A percentile compares a stretch with the other conserved stretches of the same genome.
These are phyloP conservation scores for Pogonomyrmex californicus DNA, from an alignment of 1,140 invertebrate genomes.

Conservation along the genomic window DNA sequence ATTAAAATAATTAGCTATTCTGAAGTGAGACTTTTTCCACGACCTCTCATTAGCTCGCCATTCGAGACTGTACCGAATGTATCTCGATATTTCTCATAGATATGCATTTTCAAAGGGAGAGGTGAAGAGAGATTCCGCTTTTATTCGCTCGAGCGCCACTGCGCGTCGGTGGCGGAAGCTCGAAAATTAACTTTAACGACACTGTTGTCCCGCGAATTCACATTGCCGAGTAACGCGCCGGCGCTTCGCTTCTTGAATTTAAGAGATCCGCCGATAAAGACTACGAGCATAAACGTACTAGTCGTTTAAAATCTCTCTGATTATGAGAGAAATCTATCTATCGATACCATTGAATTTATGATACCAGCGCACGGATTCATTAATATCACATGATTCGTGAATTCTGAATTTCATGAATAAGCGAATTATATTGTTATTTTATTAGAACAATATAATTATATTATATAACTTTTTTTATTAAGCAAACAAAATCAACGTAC, in stretches of 20 bases:
- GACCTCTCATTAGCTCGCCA: constrained; percentile 12
- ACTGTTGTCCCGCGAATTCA: constrained; percentile 49
- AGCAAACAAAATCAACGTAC: too few species aligned
- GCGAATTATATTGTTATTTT: background rate
- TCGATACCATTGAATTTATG: too few species aligned
- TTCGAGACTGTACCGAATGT: background rate
- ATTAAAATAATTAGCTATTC: constrained; percentile 40
- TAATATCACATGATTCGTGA: background rate
- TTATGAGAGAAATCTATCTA: background rate
- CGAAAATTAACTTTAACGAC: constrained; percentile 46
- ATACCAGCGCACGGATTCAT: background rate
- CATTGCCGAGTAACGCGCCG: background rate
- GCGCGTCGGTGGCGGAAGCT: constrained; percentile 26
- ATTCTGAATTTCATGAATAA: background rate
- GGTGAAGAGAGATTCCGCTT: background rate
- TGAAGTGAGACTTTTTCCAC: background rate
- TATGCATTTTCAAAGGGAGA: background rate
- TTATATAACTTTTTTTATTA: too few species aligned
- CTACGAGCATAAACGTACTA: background rate
- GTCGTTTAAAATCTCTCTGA: background rate
- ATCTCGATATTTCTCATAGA: background rate
- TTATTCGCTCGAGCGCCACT: constrained; percentile 1
- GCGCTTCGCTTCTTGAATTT: constrained; percentile 34
- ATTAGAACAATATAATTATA: too few species aligned
- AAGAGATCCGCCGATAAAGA: constrained; percentile 43